Conservation (phyloP, 2,888 invertebrate species). For the Sesia apiformis region DNA sequence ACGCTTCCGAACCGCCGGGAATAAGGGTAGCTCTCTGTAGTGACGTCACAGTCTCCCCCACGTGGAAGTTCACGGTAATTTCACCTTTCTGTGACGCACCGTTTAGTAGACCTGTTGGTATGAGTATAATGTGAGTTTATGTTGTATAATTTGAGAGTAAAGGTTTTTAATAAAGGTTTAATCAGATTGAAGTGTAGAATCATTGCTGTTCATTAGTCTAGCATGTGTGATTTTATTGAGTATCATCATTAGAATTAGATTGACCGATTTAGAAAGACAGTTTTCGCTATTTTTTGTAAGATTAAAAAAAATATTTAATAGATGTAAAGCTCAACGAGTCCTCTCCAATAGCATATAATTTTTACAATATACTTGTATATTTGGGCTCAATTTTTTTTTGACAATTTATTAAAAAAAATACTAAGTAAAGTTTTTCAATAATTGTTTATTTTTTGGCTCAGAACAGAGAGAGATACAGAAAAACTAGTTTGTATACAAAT, state of each 20-base stretch:
- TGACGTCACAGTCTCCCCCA: conserved; percentile 97
- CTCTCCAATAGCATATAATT: no score
- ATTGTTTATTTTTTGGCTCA: no score
- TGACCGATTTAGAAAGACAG: not conserved
- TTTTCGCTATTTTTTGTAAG: no score
- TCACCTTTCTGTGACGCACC: conserved; percentile 99
- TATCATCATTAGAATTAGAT: conserved; percentile 39
- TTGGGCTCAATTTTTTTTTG: no score
- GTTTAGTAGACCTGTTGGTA: conserved; percentile 84
- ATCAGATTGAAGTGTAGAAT: conserved; percentile 30
- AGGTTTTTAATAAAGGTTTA: not conserved
- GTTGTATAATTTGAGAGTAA: not conserved
- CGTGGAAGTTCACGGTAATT: conserved; percentile 92
- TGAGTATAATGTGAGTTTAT: not conserved
- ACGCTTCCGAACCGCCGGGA: conserved; percentile 97
- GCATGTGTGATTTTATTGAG: conserved; percentile 57
- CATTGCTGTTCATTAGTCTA: conserved; percentile 70
- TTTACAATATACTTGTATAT: no score
- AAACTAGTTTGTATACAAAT: no score
- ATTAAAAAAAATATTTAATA: no score
- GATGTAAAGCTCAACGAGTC: no score
- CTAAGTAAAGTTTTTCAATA: no score
- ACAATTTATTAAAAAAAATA: no score
- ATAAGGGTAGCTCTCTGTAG: conserved; percentile 96
- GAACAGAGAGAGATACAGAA: no score